phyloP scores from a whole-genome alignment of 2,888 invertebrate genomes.

The Tenthredo amoena region DNA sequence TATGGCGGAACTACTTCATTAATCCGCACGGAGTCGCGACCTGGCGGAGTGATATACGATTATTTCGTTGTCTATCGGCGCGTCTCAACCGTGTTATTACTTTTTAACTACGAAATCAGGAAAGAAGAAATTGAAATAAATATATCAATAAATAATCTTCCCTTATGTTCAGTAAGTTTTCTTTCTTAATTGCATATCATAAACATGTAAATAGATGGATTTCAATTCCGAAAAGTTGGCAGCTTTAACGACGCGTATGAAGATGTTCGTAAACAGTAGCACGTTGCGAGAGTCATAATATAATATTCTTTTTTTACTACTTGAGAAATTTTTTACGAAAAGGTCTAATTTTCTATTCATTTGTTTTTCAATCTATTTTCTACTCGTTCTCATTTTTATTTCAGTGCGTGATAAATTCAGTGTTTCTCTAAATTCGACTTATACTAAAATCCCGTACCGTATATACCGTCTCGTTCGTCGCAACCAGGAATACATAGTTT shows the following conservation, averaged over 20 bases:
- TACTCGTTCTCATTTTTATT: neutral
- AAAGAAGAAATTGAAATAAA: neutral
- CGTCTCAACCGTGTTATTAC: neutral
- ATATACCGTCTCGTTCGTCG: neutral
- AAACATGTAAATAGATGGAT: no score
- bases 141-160: no score
- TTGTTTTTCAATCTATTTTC: neutral
- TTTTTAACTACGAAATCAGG: neutral
- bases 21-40: neutral
- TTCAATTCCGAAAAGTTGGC: no score
- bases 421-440: neutral
- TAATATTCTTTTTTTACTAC: neutral
- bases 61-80: neutral
- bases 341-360: neutral
- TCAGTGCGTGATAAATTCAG: neutral
- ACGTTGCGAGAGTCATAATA: neutral
- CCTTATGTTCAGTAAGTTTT: no score
- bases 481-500: neutral
- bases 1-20: neutral
- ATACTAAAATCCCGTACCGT: neutral
- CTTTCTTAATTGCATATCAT: no score
- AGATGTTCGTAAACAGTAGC: no score
- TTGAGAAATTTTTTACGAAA: no score
- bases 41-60: neutral
- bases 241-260: no score